phyloP scores from a whole-genome alignment of 2,113 vertebrate genomes.

The Phyllostomus discolor region DNA sequence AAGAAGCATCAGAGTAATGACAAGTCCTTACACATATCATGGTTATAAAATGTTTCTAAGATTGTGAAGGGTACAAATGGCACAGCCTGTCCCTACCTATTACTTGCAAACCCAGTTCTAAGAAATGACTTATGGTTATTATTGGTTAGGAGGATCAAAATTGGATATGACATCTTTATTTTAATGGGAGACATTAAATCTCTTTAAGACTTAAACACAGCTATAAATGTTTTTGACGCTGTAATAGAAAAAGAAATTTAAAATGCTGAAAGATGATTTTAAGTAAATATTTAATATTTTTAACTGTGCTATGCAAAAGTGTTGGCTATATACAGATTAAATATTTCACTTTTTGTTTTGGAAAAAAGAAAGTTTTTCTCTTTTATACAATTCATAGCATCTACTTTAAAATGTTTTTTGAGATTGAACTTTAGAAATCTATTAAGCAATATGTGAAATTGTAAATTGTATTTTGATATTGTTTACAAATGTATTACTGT shows the following conservation, averaged over 20 bases:
- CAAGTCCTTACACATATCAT: background rate
- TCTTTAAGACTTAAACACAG: background rate
- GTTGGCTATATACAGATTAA: background rate
- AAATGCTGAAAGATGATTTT: background rate
- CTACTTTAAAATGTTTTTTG: background rate
- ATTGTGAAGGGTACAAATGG: background rate
- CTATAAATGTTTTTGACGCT: background rate
- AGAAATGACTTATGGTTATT: slow-evolving; percentile 41
- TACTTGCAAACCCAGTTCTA: slow-evolving; percentile 19
- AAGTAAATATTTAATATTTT: slow-evolving; percentile 10
- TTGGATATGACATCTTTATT: slow-evolving; percentile 12
- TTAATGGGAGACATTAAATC: background rate
- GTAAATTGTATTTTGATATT: slow-evolving; percentile 48
- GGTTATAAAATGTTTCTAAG: slow-evolving; percentile 31
- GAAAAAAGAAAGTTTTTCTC: background rate
- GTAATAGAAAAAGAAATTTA: background rate
- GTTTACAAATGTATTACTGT: background rate
- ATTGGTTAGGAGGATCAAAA: background rate
- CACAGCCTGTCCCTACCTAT: background rate
- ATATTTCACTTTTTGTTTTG: background rate
- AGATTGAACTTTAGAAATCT: background rate
- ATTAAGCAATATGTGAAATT: background rate
- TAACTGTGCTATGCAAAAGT: background rate
- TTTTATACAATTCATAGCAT: slow-evolving; percentile 28
- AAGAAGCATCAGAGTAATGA: background rate